Percentiles rank a stretch among this genome's conserved stretches.
These are phyloP conservation scores for Muntiacus muntjak DNA, from an alignment of 2,113 vertebrate species.

Conservation along the genomic window DNA sequence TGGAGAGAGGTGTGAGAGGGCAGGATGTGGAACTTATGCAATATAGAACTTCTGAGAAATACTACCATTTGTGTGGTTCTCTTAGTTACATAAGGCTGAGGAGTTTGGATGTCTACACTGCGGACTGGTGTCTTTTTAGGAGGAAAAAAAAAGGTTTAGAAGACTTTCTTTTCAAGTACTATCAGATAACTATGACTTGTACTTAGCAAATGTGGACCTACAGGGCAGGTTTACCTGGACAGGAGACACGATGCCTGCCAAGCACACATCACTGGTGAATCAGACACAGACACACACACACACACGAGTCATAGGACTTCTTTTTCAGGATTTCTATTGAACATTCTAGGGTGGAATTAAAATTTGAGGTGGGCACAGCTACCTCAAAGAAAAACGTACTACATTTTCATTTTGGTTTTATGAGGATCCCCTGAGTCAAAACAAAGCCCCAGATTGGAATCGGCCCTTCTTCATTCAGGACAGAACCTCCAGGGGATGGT, in stretches of 20 bases:
- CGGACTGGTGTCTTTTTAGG: not conserved
- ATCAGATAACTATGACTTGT: not conserved
- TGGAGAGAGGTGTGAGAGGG: slow-evolving; percentile 62
- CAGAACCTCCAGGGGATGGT: not conserved
- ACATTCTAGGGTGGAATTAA: too few relatives aligned
- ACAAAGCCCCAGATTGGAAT: not conserved
- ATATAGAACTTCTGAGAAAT: slow-evolving; percentile 52
- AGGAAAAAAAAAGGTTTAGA: not conserved
- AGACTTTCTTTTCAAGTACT: not conserved
- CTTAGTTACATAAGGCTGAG: slow-evolving; percentile 21
- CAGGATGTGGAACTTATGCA: slow-evolving; percentile 58
- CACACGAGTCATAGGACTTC: not conserved
- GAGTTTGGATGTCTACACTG: not conserved
- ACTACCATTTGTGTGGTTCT: slow-evolving; percentile 7
- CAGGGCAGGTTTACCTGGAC: not conserved
- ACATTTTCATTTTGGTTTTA: not conserved
- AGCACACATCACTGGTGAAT: not conserved
- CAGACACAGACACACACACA: not conserved
- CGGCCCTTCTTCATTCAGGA: not conserved
- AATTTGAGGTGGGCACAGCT: not conserved
- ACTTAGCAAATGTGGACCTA: not conserved
- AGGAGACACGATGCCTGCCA: not conserved
- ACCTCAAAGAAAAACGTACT: not conserved
- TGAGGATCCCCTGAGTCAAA: not conserved
- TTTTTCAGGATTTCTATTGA: not conserved